Base-by-base conservation (phyloP, 2,888 invertebrate genomes). In the Drosophila engyochracea region DNA sequence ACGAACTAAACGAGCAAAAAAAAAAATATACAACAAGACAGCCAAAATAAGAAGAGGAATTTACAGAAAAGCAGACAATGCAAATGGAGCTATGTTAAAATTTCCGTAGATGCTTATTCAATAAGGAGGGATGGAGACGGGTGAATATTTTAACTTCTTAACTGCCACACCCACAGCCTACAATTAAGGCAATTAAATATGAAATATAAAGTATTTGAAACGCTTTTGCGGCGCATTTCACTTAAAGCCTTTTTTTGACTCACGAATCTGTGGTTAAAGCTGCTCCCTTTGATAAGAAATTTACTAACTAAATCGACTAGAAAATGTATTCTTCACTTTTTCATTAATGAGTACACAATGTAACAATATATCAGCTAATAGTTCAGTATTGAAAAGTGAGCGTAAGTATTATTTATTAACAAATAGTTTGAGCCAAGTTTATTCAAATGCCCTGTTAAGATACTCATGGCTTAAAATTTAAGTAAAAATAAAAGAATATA, bases 1-100 rank as follows among this genome's bases (percentile, higher is more conserved):
- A 76, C 84, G 76, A 79, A 70, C 83, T 76, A 75, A 85, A 82
- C 74, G 81, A 82, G 57, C 59, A 61, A 70, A 73, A 72, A 66
- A 62, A 35, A 33, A 70, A 61, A 39, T 31, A 49, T 41, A 25
- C 47, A 44, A 14, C 9, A 54, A 33, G 1, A 28, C 25, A 39
- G 51, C 54, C 49, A 25, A 19, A 9, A 25, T 25, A 33, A 33
- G 39, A 14, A 22, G 19, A 14, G 37, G 16, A 53, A 62, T 68
- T 54, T 51, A 22, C 22, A 16, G 49, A 51, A 37, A 58, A 28
- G 35, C 25, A 61, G 53, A 25, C 44, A 52, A 47, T 53, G 28
- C 54, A 76, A 77, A 61, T 60, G 77, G 41, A 52, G 72, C 52
- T 55, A 57, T 63, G 72, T 49, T 33, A 44, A 76, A 77, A 72